phyloP scores from a whole-genome alignment of 2,888 invertebrate species.

The Trichacis sp. region DNA sequence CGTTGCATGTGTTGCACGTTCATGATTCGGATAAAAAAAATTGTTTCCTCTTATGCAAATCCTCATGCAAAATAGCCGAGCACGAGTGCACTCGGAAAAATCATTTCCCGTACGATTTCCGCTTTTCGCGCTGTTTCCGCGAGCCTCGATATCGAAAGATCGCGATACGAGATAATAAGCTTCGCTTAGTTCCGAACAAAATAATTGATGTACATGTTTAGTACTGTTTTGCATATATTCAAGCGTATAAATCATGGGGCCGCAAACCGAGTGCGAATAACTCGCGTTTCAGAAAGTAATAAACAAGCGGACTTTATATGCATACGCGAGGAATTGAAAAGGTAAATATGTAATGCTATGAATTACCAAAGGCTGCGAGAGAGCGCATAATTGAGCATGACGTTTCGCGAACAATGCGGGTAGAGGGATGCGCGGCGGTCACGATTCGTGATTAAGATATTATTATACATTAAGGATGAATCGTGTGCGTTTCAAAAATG shows the following conservation, averaged over 20 bases:
- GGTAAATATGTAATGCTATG: slow-evolving; percentile 38
- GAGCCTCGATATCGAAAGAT: too few relatives aligned
- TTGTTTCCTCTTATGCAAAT: too few relatives aligned
- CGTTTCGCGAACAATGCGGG: slow-evolving; percentile 19
- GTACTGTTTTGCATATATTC: background rate
- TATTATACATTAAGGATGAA: slow-evolving; percentile 11
- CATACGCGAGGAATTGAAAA: slow-evolving; percentile 8
- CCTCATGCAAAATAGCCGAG: too few relatives aligned
- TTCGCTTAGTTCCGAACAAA: background rate
- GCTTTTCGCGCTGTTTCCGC: too few relatives aligned
- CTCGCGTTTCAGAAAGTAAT: slow-evolving; percentile 16
- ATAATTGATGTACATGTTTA: slow-evolving; percentile 1
- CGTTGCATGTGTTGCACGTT: too few relatives aligned
- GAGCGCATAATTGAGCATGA: slow-evolving; percentile 29
- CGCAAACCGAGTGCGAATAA: slow-evolving; percentile 3
- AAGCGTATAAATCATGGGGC: background rate
- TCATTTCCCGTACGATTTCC: too few relatives aligned
- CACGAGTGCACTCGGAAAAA: too few relatives aligned
- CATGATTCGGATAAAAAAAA: too few relatives aligned
- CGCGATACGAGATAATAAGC: background rate
- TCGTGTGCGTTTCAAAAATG: too few relatives aligned
- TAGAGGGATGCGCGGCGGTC: slow-evolving; percentile 11
- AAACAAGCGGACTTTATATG: slow-evolving; percentile 10
- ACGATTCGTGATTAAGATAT: slow-evolving; percentile 14
- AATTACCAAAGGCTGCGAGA: slow-evolving; percentile 23